Conservation (phyloP, 2,113 vertebrate species). For the Australoheros scitulus region DNA sequence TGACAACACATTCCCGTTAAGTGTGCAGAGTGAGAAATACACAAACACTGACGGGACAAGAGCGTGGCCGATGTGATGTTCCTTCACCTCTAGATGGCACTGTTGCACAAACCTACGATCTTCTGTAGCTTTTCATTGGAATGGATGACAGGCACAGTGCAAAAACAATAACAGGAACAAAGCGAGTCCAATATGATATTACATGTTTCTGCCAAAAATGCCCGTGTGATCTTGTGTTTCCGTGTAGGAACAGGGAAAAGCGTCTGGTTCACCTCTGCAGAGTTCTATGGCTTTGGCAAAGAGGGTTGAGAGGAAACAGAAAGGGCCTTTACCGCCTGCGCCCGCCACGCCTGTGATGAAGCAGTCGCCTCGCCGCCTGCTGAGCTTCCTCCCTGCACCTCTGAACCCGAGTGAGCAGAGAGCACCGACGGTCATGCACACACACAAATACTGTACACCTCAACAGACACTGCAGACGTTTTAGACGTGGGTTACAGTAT, state of each 20-base stretch:
- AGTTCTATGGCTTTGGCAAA: constrained; percentile 77
- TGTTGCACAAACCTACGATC: constrained; percentile 42
- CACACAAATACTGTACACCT: constrained; percentile 34
- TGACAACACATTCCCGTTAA: neutral
- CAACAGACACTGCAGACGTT: constrained; percentile 15
- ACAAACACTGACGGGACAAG: neutral
- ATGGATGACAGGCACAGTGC: constrained; percentile 32
- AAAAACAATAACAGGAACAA: constrained; percentile 17
- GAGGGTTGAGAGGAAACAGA: constrained; percentile 53
- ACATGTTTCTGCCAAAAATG: constrained; percentile 4
- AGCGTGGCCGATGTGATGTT: neutral
- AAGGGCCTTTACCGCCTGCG: constrained; percentile 15
- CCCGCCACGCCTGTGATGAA: constrained; percentile 29
- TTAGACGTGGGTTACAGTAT: constrained; percentile 55
- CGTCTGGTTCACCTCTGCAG: constrained; percentile 57
- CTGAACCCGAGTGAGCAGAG: constrained; percentile 61
- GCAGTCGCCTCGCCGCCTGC: neutral
- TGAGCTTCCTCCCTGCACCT: constrained; percentile 42
- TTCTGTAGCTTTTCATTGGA: neutral
- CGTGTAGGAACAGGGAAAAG: constrained; percentile 23
- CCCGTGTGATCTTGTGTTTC: constrained; percentile 35
- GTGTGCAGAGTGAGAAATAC: constrained; percentile 11
- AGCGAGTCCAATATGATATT: neutral
- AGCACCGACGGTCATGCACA: constrained; percentile 66
- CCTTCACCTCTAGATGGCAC: constrained; percentile 60